Evolutionary conservation across 2,797 vertebrate genomes (phyloP), one percentile per base, ranked within the genome.

Genomic region (Phylloscopus collybita): DNA sequence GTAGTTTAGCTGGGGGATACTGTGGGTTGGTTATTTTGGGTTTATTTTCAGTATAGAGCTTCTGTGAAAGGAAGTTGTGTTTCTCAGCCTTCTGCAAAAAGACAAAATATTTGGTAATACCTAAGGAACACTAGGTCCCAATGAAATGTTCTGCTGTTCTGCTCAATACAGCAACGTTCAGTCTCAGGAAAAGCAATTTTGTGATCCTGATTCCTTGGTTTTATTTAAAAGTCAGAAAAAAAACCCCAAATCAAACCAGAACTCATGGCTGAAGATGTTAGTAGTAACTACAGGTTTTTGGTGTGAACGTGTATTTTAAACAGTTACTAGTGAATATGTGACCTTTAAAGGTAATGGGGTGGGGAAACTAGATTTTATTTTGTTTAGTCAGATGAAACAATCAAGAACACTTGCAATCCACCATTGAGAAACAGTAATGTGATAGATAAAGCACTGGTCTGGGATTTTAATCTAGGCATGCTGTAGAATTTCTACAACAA

Each of bases 351-450:
- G 22, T 61, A 94, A 86, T 47, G 40, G n/a, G 86, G 60, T 64
- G 25, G 38, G 45, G 70, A 94, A 96, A 86, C 34, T 50, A 73
- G 66, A 64, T 91, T 94, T 88, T 86, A 53, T 93, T 95, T 93
- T 21, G 19, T 93, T 92, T 92, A 90, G 45, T 38, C 67, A 80
- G 51, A 71, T 90, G 70, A 59, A 93, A 92, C 40, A 76, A 79
- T 90, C 83, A 88, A 86, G 80, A 86, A 53, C 15, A 47, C 51
- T 94, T 89, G 84, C 74, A 89, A 90, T 87, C 26, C 26, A 53
- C 61, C 36, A 61, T 15, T 93, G 80, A 73, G 93, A 92, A 95
- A 94, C 34, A 54, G 22, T 67, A 80, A 85, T 14, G 26, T 73
- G 40, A 79, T 54, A 38, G 66, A 92, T 64, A 64, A 94, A 88